Evolutionary conservation across 2,797 vertebrate species (phyloP), one percentile per base, ranked within the genome.

Genomic region (Takifugu ocellatus): DNA sequence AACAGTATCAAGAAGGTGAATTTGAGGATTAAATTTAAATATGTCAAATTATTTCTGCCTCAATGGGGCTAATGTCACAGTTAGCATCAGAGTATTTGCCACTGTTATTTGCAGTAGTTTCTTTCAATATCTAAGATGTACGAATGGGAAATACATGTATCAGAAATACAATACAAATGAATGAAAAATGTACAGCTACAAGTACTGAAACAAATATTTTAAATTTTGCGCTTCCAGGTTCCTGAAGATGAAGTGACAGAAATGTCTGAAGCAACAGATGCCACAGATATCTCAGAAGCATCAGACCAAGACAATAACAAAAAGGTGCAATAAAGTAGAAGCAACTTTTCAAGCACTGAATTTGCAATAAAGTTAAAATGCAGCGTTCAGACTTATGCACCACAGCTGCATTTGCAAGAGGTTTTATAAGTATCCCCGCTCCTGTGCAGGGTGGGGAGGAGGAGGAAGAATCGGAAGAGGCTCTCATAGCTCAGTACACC

Each of bases 271-370:
- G 82, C 79, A 5, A 89, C 90, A 15, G 92, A 99, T 63, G 91
- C 79, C 63, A 92, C 94, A 62, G 97, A 98, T 83, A 91, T 97
- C 79, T 94, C 95, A 46, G 97, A 98, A 81, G 94, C 93, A 62
- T 93, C 94, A 33, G 96, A 99, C 78, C 92, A 93, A 82, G 96
- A 98, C 84, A 97, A 92, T 82, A 99, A 92, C 88, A 98, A 98
- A 86, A 98, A 98, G 95, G 96, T 92, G 62, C 51, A 67, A 15
- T 29, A 21, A 6, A 8, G 24, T 9, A 0, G 29, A 44, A 39
- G 26, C 29, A 36, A 36, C 7, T 11, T 36, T 11, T 1, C 12
- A 4, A 36, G 36, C 36, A 10, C 36, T 14, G 3, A 39, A 39
- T 39, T 33, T 11, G 11, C 3, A 5, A 6, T 45, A 46, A 21